These are phyloP conservation scores for Clostera curtula DNA, from an alignment of 2,888 invertebrate genomes.

Conservation along the genomic window DNA sequence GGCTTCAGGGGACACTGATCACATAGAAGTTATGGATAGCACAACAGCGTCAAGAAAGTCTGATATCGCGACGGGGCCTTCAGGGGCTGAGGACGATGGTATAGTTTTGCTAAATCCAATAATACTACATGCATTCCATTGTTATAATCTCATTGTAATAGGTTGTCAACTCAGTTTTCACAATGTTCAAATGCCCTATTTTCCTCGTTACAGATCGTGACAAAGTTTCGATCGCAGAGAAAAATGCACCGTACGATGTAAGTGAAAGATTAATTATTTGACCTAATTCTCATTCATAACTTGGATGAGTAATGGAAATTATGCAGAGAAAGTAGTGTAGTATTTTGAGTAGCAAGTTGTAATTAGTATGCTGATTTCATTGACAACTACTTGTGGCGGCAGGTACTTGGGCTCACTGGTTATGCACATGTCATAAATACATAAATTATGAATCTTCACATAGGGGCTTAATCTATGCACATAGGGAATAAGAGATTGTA, in stretches of 20 bases:
- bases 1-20: conserved; percentile 90
- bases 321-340: conserved; percentile 18
- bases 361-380: conserved; percentile 33
- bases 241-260: conserved; percentile 77
- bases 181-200: conserved; percentile 35
- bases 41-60: conserved; percentile 77
- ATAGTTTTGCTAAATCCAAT: conserved; percentile 49
- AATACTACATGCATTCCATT: conserved; percentile 36
- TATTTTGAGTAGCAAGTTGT: conserved; percentile 14
- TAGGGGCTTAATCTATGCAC: no score
- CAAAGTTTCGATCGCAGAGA: conserved; percentile 75
- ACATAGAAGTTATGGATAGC: conserved; percentile 84
- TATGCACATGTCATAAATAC: conserved; percentile 9
- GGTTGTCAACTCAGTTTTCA: conserved; percentile 28
- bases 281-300: conserved; percentile 36
- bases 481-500: no score
- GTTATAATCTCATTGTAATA: conserved; percentile 36
- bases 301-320: conserved; percentile 12
- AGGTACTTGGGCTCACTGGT: no score
- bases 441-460: conserved; percentile 13
- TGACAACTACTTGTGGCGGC: conserved; percentile 24
- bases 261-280: conserved; percentile 49
- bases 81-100: conserved; percentile 78
- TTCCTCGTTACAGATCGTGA: conserved; percentile 73
- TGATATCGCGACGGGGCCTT: conserved; percentile 73